Percentiles rank a stretch among this genome's conserved stretches.
Evolutionary conservation across 2,888 invertebrate species (phyloP).

Genomic region (Dicycla oo): DNA sequence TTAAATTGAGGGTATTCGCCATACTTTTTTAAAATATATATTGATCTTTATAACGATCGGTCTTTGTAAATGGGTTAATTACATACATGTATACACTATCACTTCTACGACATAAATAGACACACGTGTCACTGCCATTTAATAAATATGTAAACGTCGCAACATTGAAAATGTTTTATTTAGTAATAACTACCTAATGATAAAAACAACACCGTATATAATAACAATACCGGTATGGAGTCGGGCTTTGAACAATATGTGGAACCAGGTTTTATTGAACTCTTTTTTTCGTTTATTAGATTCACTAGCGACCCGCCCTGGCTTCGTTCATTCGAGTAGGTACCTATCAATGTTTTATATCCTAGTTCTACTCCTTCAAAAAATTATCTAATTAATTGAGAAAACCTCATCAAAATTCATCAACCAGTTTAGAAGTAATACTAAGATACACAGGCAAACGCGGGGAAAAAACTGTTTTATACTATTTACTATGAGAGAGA

Average conservation of each 20-base stretch:
- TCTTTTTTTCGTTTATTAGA: not conserved
- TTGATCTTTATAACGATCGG: too few species aligned
- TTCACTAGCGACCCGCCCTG: not conserved
- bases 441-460: not conserved
- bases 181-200: not conserved
- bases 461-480: not conserved
- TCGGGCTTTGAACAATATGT: not conserved
- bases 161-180: not conserved
- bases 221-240: too few species aligned
- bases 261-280: not conserved
- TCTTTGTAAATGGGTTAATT: constrained; percentile 1
- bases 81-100: constrained; percentile 13
- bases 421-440: not conserved
- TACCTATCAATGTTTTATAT: not conserved
- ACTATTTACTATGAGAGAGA: not conserved
- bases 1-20: too few species aligned
- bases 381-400: not conserved
- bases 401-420: constrained; percentile 1
- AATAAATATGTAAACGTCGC: not conserved
- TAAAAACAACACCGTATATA: constrained; percentile 7
- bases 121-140: not conserved
- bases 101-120: constrained; percentile 19
- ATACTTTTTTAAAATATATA: too few species aligned
- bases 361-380: not conserved
- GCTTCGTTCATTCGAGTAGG: not conserved